These are phyloP conservation scores for Athripsodes cinereus DNA, from an alignment of 2,888 invertebrate species.

Conservation along the genomic window DNA sequence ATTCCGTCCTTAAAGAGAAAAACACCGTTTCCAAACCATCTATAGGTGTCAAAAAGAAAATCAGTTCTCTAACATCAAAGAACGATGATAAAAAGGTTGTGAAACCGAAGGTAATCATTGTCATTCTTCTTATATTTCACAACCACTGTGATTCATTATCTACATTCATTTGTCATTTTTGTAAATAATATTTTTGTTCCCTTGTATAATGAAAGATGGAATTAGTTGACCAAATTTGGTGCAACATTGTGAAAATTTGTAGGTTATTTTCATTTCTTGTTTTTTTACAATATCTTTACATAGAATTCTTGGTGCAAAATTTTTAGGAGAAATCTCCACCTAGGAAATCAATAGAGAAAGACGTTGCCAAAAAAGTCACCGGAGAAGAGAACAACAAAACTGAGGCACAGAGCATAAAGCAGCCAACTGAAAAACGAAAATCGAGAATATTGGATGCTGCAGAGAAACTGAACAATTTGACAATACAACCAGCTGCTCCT, in stretches of 20 bases:
- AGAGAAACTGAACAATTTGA: conserved; percentile 42
- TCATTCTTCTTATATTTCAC: background rate
- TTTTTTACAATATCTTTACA: too few relatives aligned
- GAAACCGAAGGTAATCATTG: conserved; percentile 16
- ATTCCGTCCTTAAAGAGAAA: conserved; percentile 24
- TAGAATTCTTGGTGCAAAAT: too few relatives aligned
- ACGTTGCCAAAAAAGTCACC: conserved; percentile 19
- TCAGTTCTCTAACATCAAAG: conserved; percentile 29
- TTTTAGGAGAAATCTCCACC: conserved; percentile 26
- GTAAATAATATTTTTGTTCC: too few relatives aligned
- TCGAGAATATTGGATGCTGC: conserved; percentile 54
- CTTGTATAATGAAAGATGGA: too few relatives aligned
- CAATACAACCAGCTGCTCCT: conserved; percentile 31
- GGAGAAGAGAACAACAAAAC: conserved; percentile 23
- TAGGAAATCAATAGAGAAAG: conserved; percentile 25
- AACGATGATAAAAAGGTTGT: conserved; percentile 37
- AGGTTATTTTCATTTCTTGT: too few relatives aligned
- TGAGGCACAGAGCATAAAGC: conserved; percentile 24
- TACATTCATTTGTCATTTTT: too few relatives aligned
- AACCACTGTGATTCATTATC: background rate
- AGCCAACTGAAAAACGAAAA: conserved; percentile 54
- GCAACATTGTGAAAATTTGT: too few relatives aligned
- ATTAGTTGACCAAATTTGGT: too few relatives aligned
- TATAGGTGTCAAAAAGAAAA: conserved; percentile 28
- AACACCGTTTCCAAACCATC: conserved; percentile 25